Evolutionary conservation across 1,140 invertebrate species (phyloP), one percentile per base, ranked within the genome.

Genomic region (Liolophura sinensis): DNA sequence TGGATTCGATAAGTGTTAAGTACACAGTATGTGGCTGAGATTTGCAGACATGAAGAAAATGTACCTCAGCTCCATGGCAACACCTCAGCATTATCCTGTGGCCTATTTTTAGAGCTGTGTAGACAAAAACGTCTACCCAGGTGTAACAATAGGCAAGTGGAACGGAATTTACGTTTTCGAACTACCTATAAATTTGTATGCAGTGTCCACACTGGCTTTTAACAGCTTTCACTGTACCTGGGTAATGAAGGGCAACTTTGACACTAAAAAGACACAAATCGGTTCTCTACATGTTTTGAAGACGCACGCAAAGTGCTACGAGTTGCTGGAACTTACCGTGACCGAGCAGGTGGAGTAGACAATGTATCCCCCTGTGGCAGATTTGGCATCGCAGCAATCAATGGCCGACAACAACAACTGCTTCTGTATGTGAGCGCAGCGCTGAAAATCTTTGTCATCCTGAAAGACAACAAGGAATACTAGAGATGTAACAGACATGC

Each of bases 341-440:
- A 99, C 90, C 1, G 97, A 99, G 87, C 98, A 99, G 0, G 97
- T 99, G 0, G 97, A 99, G 86, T 99, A 99, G 0, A 99, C 96
- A 69, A 99, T 89, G 81, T 93, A 95, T 46, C 96, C 96, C 55
- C 96, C 97, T 55, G 91, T 91, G 62, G 91, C 88, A 0, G 96
- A 98, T 72, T 92, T 93, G 0, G 94, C 93, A 88, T 97, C 94
- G 54, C 94, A 90, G 79, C 92, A 94, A 87, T 99, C 98, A 72
- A 99, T 99, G 31, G 98, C 98, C 16, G 96, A 91, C 46, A 99
- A 84, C 4, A 99, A 85, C 18, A 99, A 86, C 79, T 99, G 92
- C 59, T 94, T 90, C 84, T 99, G 98, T 14, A 99, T 85, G 74
- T 94, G 96, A 68, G 92, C 92, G 86, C 95, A 98, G 65, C 93